phyloP scores from a whole-genome alignment of 2,888 invertebrate species.

The Zhuqinia jingwanae region DNA sequence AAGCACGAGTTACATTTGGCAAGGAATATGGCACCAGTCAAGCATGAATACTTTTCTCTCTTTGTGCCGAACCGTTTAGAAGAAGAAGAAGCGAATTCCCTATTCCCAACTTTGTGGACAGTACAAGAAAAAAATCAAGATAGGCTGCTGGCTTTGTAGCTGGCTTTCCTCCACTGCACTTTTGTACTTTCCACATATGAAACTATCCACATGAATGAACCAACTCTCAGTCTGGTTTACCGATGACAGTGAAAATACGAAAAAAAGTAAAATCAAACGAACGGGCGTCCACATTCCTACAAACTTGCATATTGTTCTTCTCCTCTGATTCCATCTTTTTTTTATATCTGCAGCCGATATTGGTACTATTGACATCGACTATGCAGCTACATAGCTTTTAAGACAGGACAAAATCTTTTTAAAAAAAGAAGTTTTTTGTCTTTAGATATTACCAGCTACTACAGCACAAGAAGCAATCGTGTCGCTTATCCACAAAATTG shows the following conservation, averaged over 20 bases:
- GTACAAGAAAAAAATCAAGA: background rate
- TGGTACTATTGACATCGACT: background rate
- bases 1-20: slow-evolving; percentile 24
- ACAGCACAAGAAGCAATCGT: background rate
- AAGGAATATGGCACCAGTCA: slow-evolving; percentile 46
- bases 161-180: too few relatives aligned
- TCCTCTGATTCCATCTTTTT: background rate
- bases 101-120: background rate
- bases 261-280: background rate
- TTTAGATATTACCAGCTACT: too few relatives aligned
- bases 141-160: background rate
- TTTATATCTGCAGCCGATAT: too few relatives aligned
- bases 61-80: background rate
- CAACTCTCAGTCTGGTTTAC: background rate
- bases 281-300: background rate
- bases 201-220: slow-evolving; percentile 2
- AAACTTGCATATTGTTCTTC: background rate
- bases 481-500: background rate
- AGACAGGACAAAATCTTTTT: too few relatives aligned
- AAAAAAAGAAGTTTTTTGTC: too few relatives aligned
- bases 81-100: too few relatives aligned
- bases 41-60: slow-evolving; percentile 37
- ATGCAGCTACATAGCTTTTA: too few relatives aligned
- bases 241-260: background rate
- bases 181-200: background rate